Conservation (phyloP, 2,888 invertebrate genomes). For the Dione vanillae region DNA sequence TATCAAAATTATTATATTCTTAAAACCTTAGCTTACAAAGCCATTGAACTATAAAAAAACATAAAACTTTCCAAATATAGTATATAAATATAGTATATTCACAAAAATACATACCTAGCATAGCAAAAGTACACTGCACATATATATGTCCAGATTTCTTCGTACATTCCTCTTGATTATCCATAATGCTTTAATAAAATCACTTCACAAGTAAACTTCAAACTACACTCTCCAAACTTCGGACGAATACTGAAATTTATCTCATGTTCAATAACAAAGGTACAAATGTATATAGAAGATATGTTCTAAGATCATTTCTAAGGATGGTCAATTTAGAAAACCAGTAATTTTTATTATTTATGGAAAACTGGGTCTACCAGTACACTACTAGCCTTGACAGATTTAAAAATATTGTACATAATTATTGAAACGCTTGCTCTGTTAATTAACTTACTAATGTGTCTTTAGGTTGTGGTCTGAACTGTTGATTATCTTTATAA, state of each 20-base stretch:
- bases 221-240: background rate
- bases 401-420: background rate
- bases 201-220: background rate
- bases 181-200: background rate
- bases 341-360: constrained; percentile 12
- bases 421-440: background rate
- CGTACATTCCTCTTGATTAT: background rate
- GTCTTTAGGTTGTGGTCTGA: background rate
- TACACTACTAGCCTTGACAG: background rate
- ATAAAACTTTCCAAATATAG: too few relatives aligned
- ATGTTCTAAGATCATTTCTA: background rate
- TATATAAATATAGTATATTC: too few relatives aligned
- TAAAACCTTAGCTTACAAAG: too few relatives aligned
- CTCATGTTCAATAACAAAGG: background rate
- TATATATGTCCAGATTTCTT: constrained; percentile 44
- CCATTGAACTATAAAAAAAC: too few relatives aligned
- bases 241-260: background rate
- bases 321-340: background rate
- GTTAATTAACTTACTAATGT: background rate
- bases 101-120: constrained; percentile 44
- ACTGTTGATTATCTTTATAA: background rate
- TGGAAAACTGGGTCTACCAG: background rate
- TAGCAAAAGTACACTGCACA: constrained; percentile 49
- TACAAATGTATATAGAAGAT: background rate
- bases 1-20: too few relatives aligned